phyloP scores from a whole-genome alignment of 2,113 vertebrate species.

The Furnarius figulus region DNA sequence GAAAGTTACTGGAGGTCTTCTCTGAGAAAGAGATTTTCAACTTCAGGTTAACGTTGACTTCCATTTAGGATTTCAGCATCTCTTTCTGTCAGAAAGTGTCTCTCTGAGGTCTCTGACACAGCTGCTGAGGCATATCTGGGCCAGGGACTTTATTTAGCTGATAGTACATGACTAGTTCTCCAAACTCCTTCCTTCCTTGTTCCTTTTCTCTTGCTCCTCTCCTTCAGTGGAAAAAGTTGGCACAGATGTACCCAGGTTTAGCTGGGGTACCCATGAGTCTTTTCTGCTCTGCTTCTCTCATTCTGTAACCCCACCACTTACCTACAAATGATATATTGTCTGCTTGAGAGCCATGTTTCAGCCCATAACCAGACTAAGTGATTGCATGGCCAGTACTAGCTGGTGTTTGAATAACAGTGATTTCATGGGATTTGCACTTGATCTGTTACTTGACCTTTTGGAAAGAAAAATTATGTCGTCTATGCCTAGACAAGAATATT shows the following conservation, averaged over 20 bases:
- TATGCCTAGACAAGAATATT: not conserved
- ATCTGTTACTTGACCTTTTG: not conserved
- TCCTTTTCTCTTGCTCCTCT: not conserved
- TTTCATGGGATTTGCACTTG: not conserved
- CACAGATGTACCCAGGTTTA: not conserved
- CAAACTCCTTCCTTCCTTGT: not conserved
- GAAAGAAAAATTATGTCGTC: not conserved
- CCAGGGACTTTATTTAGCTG: not conserved
- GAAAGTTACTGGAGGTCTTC: not conserved
- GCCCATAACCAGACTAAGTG: not conserved
- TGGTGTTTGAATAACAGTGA: not conserved
- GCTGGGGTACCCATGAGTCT: not conserved
- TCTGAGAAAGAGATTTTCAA: not conserved
- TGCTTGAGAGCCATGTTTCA: not conserved
- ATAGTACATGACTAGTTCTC: not conserved
- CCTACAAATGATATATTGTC: not conserved
- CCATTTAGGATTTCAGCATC: not conserved
- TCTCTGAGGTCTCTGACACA: not conserved
- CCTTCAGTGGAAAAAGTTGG: not conserved
- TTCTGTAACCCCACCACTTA: not conserved
- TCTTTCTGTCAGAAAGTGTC: not conserved
- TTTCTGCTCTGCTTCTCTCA: not conserved
- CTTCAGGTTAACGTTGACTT: not conserved
- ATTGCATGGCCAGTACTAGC: not conserved
- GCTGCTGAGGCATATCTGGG: not conserved